A percentile compares a stretch with the other conserved stretches of the same genome.
Evolutionary conservation across 2,113 vertebrate species (phyloP).

Genomic region (Pelecanoides urinatrix): DNA sequence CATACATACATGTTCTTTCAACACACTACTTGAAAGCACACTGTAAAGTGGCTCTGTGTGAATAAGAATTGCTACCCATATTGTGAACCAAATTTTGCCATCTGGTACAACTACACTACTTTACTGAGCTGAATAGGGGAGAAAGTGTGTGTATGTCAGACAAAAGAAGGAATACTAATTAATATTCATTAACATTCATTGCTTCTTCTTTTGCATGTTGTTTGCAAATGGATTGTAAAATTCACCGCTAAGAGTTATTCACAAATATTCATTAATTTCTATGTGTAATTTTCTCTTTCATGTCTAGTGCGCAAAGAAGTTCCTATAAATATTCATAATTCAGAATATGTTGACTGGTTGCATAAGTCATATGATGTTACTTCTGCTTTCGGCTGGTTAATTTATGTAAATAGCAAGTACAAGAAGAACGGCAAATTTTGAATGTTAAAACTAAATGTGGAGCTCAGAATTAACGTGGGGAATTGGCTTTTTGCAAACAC

Average conservation of each 20-base stretch:
- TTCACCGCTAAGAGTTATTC: not conserved
- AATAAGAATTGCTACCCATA: not conserved
- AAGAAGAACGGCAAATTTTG: not conserved
- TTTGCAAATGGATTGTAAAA: not conserved
- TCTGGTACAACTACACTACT: conserved; percentile 11
- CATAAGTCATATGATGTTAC: not conserved
- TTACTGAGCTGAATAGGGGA: not conserved
- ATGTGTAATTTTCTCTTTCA: conserved; percentile 10
- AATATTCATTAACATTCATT: conserved; percentile 12
- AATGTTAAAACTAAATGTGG: not conserved
- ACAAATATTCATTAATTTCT: conserved; percentile 34
- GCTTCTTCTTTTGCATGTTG: not conserved
- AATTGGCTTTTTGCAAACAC: not conserved
- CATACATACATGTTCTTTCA: not conserved
- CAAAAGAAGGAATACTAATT: conserved; percentile 9
- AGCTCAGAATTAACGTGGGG: not conserved
- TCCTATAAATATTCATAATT: conserved; percentile 39
- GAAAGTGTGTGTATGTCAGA: not conserved
- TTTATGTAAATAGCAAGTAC: conserved; percentile 10
- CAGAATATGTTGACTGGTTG: not conserved
- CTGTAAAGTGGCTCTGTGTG: not conserved
- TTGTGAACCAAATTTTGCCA: conserved; percentile 52
- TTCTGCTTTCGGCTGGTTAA: not conserved
- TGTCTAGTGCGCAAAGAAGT: not conserved
- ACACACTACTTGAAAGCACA: not conserved